Conservation (phyloP, 1,140 invertebrate species). For the Mactra quadrangularis region DNA sequence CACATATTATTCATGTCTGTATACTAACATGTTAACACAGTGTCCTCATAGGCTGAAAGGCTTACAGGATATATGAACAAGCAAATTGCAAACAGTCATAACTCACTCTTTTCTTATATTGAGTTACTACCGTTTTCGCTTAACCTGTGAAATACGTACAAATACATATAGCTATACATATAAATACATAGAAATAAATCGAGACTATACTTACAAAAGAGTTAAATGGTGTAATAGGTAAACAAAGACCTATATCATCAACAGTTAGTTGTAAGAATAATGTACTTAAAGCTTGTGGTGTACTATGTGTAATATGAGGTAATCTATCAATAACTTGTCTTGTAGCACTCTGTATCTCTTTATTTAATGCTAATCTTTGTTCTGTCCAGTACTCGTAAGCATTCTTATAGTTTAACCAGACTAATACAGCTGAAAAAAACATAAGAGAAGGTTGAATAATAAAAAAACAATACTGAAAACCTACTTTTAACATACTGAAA, state of each 20-base stretch:
- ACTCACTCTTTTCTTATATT: too few species aligned
- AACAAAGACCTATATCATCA: slow-evolving; percentile 98
- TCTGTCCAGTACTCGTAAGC: slow-evolving; percentile 99
- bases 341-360: slow-evolving; percentile 90
- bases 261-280: slow-evolving; percentile 97
- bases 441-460: neutral
- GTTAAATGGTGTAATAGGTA: slow-evolving; percentile 91
- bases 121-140: too few species aligned
- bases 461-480: too few species aligned
- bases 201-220: slow-evolving; percentile 67
- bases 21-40: too few species aligned
- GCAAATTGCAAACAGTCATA: too few species aligned
- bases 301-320: slow-evolving; percentile 72
- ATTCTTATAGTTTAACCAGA: slow-evolving; percentile 99
- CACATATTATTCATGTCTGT: too few species aligned
- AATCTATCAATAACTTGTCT: slow-evolving; percentile 80
- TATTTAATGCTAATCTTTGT: slow-evolving; percentile 87
- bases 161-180: too few species aligned
- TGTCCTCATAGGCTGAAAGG: too few species aligned
- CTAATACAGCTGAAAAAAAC: slow-evolving; percentile 90
- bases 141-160: too few species aligned
- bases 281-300: slow-evolving; percentile 88
- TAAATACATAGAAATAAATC: too few species aligned
- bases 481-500: neutral
- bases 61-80: too few species aligned